A percentile compares a stretch with the other conserved stretches of the same genome.
phyloP scores from a whole-genome alignment of 2,888 invertebrate species.

The Megamerina dolium region DNA sequence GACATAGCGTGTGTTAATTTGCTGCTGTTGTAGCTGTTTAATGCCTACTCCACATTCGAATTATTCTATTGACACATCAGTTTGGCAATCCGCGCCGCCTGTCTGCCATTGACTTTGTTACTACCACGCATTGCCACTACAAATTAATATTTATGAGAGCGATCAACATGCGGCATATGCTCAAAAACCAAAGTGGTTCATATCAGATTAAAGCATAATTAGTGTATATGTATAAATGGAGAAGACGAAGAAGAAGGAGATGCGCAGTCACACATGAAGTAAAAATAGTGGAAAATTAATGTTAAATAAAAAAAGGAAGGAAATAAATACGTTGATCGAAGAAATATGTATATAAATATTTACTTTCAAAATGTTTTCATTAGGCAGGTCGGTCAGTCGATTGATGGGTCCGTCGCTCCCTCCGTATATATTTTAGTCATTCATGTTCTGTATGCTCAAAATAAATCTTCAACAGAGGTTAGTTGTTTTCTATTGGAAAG shows the following conservation, averaged over 20 bases:
- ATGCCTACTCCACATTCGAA: no score
- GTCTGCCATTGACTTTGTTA: no score
- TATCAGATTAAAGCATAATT: constrained; percentile 30
- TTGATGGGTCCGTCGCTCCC: background rate
- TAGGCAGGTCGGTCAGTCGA: background rate
- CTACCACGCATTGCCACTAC: no score
- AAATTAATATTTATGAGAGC: constrained; percentile 25
- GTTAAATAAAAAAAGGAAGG: no score
- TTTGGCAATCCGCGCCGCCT: constrained; percentile 4
- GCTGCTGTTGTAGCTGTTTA: no score
- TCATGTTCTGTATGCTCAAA: no score
- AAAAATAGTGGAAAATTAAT: no score
- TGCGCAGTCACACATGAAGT: no score
- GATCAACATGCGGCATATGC: constrained; percentile 16
- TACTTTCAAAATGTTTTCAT: constrained; percentile 33
- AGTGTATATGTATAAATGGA: constrained; percentile 5
- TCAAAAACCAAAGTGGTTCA: constrained; percentile 26
- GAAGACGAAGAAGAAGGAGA: no score
- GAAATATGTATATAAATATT: constrained; percentile 30
- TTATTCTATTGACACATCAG: constrained; percentile 17
- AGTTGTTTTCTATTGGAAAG: constrained; percentile 29
- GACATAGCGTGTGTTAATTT: no score
- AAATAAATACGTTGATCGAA: no score
- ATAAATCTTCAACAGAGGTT: constrained; percentile 23
- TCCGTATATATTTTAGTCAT: no score